Evolutionary conservation across 2,113 vertebrate genomes (phyloP).

Genomic region (Tupaia tana): DNA sequence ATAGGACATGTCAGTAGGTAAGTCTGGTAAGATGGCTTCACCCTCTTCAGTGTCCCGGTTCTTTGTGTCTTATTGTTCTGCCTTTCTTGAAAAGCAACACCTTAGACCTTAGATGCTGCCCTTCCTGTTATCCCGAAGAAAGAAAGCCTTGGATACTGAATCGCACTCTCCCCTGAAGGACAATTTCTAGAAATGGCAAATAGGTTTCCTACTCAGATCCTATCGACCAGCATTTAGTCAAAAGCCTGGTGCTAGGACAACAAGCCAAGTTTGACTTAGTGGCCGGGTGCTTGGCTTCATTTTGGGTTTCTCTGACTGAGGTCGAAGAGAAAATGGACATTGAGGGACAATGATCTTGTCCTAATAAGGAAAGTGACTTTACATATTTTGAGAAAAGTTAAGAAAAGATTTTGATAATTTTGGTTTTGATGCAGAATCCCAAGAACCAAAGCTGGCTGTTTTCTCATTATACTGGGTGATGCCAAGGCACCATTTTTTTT

Average conservation of each 20-base stretch:
- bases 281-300: neutral
- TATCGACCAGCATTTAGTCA: neutral
- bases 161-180: neutral
- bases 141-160: neutral
- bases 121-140: neutral
- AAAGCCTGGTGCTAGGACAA: neutral
- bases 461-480: neutral
- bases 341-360: neutral
- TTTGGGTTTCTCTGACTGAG: neutral
- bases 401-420: neutral
- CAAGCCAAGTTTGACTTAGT: neutral
- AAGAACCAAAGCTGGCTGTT: neutral
- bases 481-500: neutral
- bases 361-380: neutral
- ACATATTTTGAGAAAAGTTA: neutral
- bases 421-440: neutral
- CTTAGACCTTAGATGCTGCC: neutral
- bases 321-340: neutral
- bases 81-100: neutral
- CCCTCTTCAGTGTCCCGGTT: fast-evolving
- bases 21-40: neutral
- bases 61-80: neutral
- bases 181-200: neutral
- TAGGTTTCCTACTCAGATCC: neutral
- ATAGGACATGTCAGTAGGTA: neutral